Evolutionary conservation across 2,888 invertebrate species (phyloP).

Genomic region (Argyresthia albistria): DNA sequence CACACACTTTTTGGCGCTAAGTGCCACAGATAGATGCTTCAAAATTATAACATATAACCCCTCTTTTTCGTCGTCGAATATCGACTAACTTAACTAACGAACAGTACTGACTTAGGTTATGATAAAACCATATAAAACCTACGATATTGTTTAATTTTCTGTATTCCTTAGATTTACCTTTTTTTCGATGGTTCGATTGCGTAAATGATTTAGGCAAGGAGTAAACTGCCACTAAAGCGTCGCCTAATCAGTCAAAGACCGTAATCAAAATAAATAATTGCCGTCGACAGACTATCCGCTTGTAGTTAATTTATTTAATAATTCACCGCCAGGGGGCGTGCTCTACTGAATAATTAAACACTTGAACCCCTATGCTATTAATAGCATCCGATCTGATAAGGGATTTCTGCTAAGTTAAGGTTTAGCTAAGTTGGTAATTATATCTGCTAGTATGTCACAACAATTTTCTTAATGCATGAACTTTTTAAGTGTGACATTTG

Average conservation of each 20-base stretch:
- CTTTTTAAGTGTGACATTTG: too few species aligned
- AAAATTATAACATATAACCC: too few species aligned
- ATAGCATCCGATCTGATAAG: constrained; percentile 19
- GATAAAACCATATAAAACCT: too few species aligned
- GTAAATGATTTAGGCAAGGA: neutral
- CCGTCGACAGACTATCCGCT: constrained; percentile 1
- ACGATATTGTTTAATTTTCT: too few species aligned
- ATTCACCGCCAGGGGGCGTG: constrained; percentile 13
- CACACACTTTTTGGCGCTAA: too few species aligned
- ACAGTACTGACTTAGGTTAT: too few species aligned
- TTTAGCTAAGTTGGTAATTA: neutral
- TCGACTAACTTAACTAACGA: too few species aligned
- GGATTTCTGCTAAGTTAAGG: constrained; percentile 13
- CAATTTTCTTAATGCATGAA: too few species aligned
- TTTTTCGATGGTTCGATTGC: neutral
- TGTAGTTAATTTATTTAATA: constrained; percentile 7
- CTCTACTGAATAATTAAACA: constrained; percentile 21
- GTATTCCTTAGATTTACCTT: too few species aligned
- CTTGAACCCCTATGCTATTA: constrained; percentile 19
- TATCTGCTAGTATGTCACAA: too few species aligned
- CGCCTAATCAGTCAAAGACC: neutral
- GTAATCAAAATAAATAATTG: constrained; percentile 2
- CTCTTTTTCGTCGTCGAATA: too few species aligned
- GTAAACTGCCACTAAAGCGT: neutral
- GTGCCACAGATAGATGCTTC: too few species aligned